Base-by-base conservation (phyloP, 2,797 vertebrate species). In the Oophaga sylvatica region DNA sequence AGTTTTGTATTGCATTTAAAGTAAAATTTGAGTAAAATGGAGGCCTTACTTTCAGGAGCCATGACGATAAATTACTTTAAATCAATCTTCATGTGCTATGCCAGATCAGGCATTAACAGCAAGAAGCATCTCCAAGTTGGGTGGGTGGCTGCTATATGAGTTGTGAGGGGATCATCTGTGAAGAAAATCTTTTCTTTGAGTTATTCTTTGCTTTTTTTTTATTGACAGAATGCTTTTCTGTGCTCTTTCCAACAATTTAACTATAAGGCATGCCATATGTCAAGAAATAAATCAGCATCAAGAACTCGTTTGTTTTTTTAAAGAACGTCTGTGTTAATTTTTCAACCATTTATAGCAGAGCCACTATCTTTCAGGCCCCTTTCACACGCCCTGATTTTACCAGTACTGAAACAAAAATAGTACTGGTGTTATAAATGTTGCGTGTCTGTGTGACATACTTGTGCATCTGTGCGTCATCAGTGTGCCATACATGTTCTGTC, bases 141-240 rank as follows among this genome's bases (percentile, higher is more conserved):
- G 56, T 80, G 75, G 75, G 48, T 56, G 75, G 75, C 48, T 77
- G 75, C 75, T 77, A 77, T 53, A 77, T 56, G 75, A n/a, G 75
- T 56, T 56, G 75, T 10, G 13, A 77, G 12, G 48, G 48, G 48
- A 77, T 77, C 75, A 77, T 77, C 75, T 77, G 75, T 15, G 75
- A 48, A 56, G 20, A 56, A 56, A 77, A 56, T 77, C 48, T 48
- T 56, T 77, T 77, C 45, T 26, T 77, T 48, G 75, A 77, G 75
- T 77, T 75, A 75, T 53, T 26, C 75, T 77, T 75, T 20, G 11
- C 41, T 75, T 56, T 53, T 5, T 0, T n/a, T 53, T 77, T 53
- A 53, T 29, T 26, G n/a, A 26, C 48, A 77, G 75, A 56, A 77
- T 13, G 45, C 20, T 53, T 77, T 56, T 13, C n/a, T 77, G 48